Percentiles rank a stretch among this genome's conserved stretches.
Evolutionary conservation across 2,797 vertebrate genomes (phyloP).

Genomic region (Betta splendens): DNA sequence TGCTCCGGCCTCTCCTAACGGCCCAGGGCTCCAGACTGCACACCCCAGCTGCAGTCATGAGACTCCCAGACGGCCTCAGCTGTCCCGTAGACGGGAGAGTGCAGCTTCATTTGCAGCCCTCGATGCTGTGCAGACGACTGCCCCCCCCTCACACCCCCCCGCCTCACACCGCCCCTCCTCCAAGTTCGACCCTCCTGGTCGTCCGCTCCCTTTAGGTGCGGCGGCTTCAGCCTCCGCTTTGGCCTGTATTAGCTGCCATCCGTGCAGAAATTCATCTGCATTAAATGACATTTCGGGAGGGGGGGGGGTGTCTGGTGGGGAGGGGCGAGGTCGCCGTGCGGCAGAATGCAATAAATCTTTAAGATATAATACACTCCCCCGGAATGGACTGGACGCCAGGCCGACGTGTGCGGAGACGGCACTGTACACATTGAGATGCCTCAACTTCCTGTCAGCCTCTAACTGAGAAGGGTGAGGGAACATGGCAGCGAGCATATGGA

Average conservation of each 20-base stretch:
- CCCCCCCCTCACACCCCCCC: too few species aligned
- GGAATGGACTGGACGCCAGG: slow-evolving; percentile 35
- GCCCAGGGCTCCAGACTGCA: slow-evolving; percentile 72
- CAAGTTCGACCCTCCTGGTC: slow-evolving; percentile 34
- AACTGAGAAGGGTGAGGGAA: slow-evolving; percentile 60
- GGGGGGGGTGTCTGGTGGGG: too few species aligned
- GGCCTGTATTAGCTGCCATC: slow-evolving; percentile 17
- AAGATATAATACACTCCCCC: slow-evolving; percentile 30
- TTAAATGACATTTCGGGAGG: slow-evolving; percentile 47
- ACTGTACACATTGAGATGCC: slow-evolving; percentile 51
- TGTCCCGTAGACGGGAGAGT: slow-evolving; percentile 64
- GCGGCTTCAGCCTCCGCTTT: background rate
- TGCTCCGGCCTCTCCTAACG: slow-evolving; percentile 73
- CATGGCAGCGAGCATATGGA: slow-evolving; percentile 78
- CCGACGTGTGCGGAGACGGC: slow-evolving; percentile 25
- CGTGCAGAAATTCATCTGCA: slow-evolving; percentile 48
- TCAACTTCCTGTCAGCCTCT: slow-evolving; percentile 61
- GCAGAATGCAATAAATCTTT: slow-evolving; percentile 27
- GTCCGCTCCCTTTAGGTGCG: slow-evolving; percentile 26
- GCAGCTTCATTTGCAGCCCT: slow-evolving; percentile 38
- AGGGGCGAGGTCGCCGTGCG: slow-evolving; percentile 10
- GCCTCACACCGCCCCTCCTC: slow-evolving; percentile 3
- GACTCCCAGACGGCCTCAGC: slow-evolving; percentile 75
- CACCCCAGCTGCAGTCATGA: slow-evolving; percentile 73
- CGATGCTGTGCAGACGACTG: slow-evolving; percentile 28